Evolutionary conservation across 2,113 vertebrate species (phyloP).

Genomic region (Labrus mixtus): DNA sequence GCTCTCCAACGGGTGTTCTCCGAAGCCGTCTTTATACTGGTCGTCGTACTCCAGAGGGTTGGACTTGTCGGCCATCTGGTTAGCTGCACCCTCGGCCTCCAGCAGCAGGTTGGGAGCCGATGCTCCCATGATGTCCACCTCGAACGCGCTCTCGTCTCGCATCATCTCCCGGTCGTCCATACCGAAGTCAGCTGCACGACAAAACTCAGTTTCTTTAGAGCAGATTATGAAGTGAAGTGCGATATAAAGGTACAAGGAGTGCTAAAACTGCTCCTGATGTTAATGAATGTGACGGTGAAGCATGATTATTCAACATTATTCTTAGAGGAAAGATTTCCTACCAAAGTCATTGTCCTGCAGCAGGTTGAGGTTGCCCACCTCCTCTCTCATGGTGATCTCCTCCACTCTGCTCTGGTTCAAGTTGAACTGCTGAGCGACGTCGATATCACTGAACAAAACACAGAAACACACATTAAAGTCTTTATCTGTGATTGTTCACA

Average conservation of each 20-base stretch:
- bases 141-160: slow-evolving; percentile 95
- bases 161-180: slow-evolving; percentile 99
- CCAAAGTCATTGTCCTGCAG: slow-evolving; percentile 98
- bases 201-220: not conserved
- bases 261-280: too few species aligned
- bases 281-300: not conserved
- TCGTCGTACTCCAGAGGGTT: slow-evolving; percentile 95
- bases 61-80: slow-evolving; percentile 90
- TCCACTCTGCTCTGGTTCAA: slow-evolving; percentile 99
- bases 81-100: slow-evolving; percentile 93
- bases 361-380: slow-evolving; percentile 97
- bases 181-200: slow-evolving; percentile 92
- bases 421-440: slow-evolving; percentile 98
- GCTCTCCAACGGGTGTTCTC: slow-evolving; percentile 88
- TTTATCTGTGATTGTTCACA: too few species aligned
- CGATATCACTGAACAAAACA: slow-evolving; percentile 90
- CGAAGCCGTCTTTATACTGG: slow-evolving; percentile 85
- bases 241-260: too few species aligned
- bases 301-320: not conserved
- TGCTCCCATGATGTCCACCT: slow-evolving; percentile 93
- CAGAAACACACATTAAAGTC: not conserved
- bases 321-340: slow-evolving; percentile 65
- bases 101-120: slow-evolving; percentile 92
- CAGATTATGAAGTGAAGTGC: not conserved
- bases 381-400: slow-evolving; percentile 99